A percentile compares a stretch with the other conserved stretches of the same genome.
These are phyloP conservation scores for Xiphias gladius DNA, from an alignment of 2,113 vertebrate species.

Conservation along the genomic window DNA sequence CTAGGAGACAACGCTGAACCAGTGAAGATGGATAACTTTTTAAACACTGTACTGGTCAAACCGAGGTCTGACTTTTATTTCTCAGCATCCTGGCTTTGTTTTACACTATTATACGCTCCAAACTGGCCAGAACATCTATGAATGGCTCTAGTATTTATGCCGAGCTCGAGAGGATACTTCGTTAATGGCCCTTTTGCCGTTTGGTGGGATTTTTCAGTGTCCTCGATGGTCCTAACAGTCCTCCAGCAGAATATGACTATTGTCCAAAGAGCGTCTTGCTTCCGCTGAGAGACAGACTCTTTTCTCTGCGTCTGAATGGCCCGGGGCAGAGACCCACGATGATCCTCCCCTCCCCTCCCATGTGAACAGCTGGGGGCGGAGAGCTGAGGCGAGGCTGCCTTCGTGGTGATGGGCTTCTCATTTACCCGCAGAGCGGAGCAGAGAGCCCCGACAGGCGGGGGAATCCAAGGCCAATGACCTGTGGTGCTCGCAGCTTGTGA, in stretches of 20 bases:
- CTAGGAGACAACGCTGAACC: no score
- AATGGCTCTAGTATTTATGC: constrained; percentile 2
- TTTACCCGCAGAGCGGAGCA: constrained; percentile 58
- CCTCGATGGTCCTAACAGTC: constrained; percentile 20
- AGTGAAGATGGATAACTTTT: not conserved
- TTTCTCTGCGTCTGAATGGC: constrained; percentile 61
- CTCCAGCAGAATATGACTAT: constrained; percentile 72
- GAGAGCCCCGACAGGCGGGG: constrained; percentile 37
- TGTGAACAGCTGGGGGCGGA: constrained; percentile 63
- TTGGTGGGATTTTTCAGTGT: constrained; percentile 29
- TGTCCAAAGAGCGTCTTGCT: constrained; percentile 65
- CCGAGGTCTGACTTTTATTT: not conserved
- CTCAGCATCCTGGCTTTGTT: not conserved
- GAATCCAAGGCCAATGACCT: constrained; percentile 61
- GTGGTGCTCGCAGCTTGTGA: constrained; percentile 49
- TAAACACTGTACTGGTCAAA: not conserved
- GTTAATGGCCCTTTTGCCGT: not conserved
- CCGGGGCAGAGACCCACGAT: constrained; percentile 39
- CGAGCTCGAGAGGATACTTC: not conserved
- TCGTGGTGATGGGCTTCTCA: constrained; percentile 45
- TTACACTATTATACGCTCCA: not conserved
- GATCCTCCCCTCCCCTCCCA: constrained; percentile 37
- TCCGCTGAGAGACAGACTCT: constrained; percentile 68
- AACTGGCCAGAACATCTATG: not conserved
- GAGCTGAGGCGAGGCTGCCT: constrained; percentile 41